Percentiles rank a stretch among this genome's conserved stretches.
Evolutionary conservation across 1,140 invertebrate genomes (phyloP).

Genomic region (Ceratoteleas bidentatus): DNA sequence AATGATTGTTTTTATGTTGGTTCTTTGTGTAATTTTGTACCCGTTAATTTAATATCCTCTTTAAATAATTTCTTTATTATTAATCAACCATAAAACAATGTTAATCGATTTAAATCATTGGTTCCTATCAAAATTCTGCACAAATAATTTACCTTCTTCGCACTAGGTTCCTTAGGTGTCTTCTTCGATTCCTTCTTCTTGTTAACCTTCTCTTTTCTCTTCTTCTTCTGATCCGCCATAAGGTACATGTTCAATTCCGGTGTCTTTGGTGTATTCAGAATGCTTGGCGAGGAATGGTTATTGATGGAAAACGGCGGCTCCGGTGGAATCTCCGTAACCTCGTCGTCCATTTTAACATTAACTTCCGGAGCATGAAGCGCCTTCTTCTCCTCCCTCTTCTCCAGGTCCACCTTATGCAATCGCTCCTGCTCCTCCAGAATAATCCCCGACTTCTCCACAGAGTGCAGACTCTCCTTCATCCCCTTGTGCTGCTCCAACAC

Average conservation of each 20-base stretch:
- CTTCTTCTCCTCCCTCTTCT: conserved; percentile 75
- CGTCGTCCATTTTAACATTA: conserved; percentile 70
- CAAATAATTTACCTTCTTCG: conserved; percentile 75
- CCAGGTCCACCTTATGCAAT: conserved; percentile 61
- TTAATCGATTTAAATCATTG: too few relatives aligned
- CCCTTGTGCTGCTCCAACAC: conserved; percentile 75
- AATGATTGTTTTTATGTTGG: too few relatives aligned
- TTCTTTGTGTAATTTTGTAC: too few relatives aligned
- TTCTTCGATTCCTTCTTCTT: conserved; percentile 85
- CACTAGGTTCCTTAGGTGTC: conserved; percentile 69
- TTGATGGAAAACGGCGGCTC: conserved; percentile 77
- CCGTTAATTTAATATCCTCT: too few relatives aligned
- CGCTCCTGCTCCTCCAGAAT: conserved; percentile 76
- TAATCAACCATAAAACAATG: too few relatives aligned
- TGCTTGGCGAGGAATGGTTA: conserved; percentile 83
- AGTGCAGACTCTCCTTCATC: conserved; percentile 74
- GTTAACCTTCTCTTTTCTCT: conserved; percentile 85
- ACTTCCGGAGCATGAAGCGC: conserved; percentile 76
- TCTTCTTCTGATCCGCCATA: conserved; percentile 76
- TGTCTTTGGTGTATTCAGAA: conserved; percentile 83
- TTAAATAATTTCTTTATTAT: too few relatives aligned
- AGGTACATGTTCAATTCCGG: conserved; percentile 81
- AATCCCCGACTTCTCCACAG: conserved; percentile 77
- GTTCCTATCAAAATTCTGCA: too few relatives aligned
- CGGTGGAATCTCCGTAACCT: conserved; percentile 70